Conservation (phyloP, 2,888 invertebrate species). For the Tolmerus cingulatus region DNA sequence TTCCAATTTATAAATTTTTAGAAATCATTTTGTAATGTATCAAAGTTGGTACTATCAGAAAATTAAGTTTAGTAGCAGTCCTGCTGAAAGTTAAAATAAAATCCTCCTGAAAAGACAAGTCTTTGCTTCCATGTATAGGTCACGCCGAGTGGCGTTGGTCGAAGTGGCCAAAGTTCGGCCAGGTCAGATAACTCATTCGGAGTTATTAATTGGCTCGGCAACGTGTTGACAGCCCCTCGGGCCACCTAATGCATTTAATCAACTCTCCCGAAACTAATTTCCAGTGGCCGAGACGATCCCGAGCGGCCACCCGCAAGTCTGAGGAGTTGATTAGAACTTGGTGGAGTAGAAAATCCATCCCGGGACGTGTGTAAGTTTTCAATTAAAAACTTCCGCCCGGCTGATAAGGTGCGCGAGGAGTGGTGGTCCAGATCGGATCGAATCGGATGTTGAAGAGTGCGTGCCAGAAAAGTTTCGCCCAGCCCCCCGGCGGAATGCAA, state of each 20-base stretch:
- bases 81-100: background rate
- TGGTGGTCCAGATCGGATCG: background rate
- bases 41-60: too few relatives aligned
- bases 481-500: background rate
- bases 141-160: background rate
- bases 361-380: conserved; percentile 28
- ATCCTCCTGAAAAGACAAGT: background rate
- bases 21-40: too few relatives aligned
- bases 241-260: conserved; percentile 34
- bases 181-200: background rate
- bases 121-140: background rate
- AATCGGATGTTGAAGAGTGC: background rate
- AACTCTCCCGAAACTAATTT: conserved; percentile 31
- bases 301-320: background rate
- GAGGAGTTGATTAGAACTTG: conserved; percentile 22
- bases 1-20: too few relatives aligned
- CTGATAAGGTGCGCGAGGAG: background rate
- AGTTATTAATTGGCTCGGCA: conserved; percentile 35
- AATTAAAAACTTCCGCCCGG: conserved; percentile 20
- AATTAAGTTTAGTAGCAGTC: background rate
- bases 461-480: background rate
- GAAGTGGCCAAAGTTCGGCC: background rate
- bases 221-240: conserved; percentile 9
- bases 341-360: conserved; percentile 12
- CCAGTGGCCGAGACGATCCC: background rate